Evolutionary conservation across 2,797 vertebrate species (phyloP).

Genomic region (Pterois miles): DNA sequence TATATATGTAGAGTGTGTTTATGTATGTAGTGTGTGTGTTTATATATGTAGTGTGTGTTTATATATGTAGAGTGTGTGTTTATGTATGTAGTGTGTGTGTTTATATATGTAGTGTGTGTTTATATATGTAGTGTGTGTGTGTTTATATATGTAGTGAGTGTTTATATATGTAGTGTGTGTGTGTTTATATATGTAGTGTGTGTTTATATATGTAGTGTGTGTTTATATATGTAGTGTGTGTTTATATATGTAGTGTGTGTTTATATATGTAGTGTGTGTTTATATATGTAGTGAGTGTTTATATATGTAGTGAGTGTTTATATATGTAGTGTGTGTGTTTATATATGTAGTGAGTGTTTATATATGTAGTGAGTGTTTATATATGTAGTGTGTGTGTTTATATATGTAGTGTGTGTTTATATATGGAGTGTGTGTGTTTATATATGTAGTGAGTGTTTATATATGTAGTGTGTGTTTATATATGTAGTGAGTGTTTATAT

Average conservation of each 20-base stretch:
- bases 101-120: conserved; percentile 20
- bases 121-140: conserved; percentile 32
- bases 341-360: conserved; percentile 21
- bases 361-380: too few species aligned
- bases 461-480: conserved; percentile 22
- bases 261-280: conserved; percentile 18
- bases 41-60: conserved; percentile 23
- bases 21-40: conserved; percentile 26
- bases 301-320: too few species aligned
- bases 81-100: conserved; percentile 29
- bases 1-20: conserved; percentile 24
- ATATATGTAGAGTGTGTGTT: conserved; percentile 23
- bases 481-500: conserved; percentile 17
- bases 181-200: too few species aligned
- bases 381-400: conserved; percentile 44
- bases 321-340: conserved; percentile 45
- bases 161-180: too few species aligned
- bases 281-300: conserved; percentile 23
- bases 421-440: conserved; percentile 29
- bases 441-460: conserved; percentile 19
- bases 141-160: background rate
- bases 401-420: conserved; percentile 19
- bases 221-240: conserved; percentile 18
- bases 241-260: conserved; percentile 28
- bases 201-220: too few species aligned